These are phyloP conservation scores for Harpagifer antarcticus DNA, from an alignment of 2,797 vertebrate species.

Conservation along the genomic window DNA sequence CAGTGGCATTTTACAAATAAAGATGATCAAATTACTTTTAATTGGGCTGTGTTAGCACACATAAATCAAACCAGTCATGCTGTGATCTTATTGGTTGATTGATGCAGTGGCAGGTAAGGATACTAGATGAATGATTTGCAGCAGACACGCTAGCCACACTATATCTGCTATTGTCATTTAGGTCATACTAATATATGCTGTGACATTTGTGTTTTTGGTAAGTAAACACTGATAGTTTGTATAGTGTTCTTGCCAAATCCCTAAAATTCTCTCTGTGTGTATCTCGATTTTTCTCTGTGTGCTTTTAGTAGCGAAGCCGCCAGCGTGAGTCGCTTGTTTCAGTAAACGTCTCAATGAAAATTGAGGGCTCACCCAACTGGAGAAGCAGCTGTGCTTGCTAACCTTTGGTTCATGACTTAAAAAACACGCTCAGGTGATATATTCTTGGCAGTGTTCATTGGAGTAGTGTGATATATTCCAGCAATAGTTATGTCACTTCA, in stretches of 20 bases:
- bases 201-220: constrained; percentile 87
- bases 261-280: constrained; percentile 98
- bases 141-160: constrained; percentile 59
- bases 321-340: constrained; percentile 99
- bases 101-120: constrained; percentile 80
- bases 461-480: constrained; percentile 95
- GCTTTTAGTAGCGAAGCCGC: constrained; percentile 99
- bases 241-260: constrained; percentile 94
- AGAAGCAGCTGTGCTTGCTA: constrained; percentile 99
- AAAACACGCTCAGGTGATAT: constrained; percentile 99
- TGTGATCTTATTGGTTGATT: constrained; percentile 55
- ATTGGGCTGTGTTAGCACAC: constrained; percentile 32
- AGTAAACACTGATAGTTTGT: constrained; percentile 95
- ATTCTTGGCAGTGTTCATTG: constrained; percentile 99
- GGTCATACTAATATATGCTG: constrained; percentile 52
- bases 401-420: constrained; percentile 99
- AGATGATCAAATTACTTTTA: not conserved
- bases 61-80: constrained; percentile 25
- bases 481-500: constrained; percentile 84
- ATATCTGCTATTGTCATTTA: constrained; percentile 61
- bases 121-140: constrained; percentile 69
- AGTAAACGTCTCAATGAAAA: constrained; percentile 99
- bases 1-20: constrained; percentile 33
- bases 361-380: constrained; percentile 99
- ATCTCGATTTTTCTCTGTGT: constrained; percentile 99